Percentiles rank a stretch among this genome's conserved stretches.
These are phyloP conservation scores for Merops nubicus DNA, from an alignment of 2,113 vertebrate genomes.

Conservation along the genomic window DNA sequence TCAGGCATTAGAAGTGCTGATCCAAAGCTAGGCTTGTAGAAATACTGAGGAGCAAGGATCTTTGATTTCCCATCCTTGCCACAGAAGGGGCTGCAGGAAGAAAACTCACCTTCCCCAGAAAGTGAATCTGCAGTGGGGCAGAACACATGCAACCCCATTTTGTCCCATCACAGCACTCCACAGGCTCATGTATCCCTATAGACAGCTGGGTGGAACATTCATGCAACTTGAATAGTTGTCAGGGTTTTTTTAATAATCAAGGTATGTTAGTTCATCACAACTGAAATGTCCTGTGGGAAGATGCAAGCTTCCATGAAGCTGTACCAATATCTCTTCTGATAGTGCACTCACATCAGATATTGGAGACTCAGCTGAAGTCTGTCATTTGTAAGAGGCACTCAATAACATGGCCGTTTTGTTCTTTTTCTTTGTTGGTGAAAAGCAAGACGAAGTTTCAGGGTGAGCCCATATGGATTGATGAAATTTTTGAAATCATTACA, in stretches of 20 bases:
- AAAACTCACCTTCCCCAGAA: neutral
- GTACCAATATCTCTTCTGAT: neutral
- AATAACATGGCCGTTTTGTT: neutral
- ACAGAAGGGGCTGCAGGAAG: neutral
- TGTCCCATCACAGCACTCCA: neutral
- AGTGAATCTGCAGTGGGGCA: accelerated
- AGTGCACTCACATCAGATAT: neutral
- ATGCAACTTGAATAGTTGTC: neutral
- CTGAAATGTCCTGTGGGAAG: neutral
- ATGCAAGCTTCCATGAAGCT: neutral
- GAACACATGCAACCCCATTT: neutral
- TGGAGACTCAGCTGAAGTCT: neutral
- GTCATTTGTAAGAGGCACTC: neutral
- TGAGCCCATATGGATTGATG: accelerated
- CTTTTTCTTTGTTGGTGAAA: neutral
- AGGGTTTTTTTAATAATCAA: neutral
- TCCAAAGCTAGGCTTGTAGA: neutral
- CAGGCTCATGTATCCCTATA: neutral
- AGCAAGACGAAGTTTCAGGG: neutral
- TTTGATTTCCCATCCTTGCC: neutral
- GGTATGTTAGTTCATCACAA: neutral
- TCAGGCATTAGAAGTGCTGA: neutral
- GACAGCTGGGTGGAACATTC: neutral
- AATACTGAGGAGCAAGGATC: neutral
- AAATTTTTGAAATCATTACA: neutral